Percentiles rank a stretch among this genome's conserved stretches.
Evolutionary conservation across 2,797 vertebrate species (phyloP).

Genomic region (Coendou prehensilis): DNA sequence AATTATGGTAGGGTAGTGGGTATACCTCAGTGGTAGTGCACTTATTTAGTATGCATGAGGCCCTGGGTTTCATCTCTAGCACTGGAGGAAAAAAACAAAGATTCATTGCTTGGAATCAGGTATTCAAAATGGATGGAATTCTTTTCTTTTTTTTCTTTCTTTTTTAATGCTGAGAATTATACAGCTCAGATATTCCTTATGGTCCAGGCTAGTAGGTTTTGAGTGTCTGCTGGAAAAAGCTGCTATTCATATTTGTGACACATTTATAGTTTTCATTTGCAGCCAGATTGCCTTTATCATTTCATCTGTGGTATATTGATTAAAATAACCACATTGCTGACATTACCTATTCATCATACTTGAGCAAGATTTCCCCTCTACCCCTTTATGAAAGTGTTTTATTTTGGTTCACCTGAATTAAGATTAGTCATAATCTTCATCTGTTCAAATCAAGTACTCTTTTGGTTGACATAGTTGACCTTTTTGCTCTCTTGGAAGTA

Average conservation of each 20-base stretch:
- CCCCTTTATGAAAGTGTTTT: conserved; percentile 73
- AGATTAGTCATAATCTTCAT: conserved; percentile 77
- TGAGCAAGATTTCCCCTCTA: conserved; percentile 27
- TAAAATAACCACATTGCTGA: conserved; percentile 72
- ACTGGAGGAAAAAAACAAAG: not conserved
- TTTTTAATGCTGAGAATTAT: not conserved
- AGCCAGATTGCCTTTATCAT: conserved; percentile 67
- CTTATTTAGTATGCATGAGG: not conserved
- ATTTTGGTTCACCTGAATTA: conserved; percentile 79
- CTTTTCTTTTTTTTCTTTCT: not conserved
- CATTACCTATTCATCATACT: conserved; percentile 58
- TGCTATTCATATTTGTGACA: not conserved
- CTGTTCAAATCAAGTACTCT: conserved; percentile 64
- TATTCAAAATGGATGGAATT: not conserved
- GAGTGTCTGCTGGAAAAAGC: not conserved
- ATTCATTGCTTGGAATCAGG: conserved; percentile 3
- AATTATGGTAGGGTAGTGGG: not conserved
- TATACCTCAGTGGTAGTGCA: not conserved
- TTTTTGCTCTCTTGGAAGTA: conserved; percentile 60
- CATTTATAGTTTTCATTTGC: conserved; percentile 38
- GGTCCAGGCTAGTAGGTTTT: not conserved
- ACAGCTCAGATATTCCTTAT: not conserved
- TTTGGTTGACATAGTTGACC: conserved; percentile 63
- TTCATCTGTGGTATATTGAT: conserved; percentile 53
- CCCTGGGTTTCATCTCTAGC: not conserved